Conservation (phyloP, 1,140 invertebrate genomes). For the Thereuonema tuberculata region DNA sequence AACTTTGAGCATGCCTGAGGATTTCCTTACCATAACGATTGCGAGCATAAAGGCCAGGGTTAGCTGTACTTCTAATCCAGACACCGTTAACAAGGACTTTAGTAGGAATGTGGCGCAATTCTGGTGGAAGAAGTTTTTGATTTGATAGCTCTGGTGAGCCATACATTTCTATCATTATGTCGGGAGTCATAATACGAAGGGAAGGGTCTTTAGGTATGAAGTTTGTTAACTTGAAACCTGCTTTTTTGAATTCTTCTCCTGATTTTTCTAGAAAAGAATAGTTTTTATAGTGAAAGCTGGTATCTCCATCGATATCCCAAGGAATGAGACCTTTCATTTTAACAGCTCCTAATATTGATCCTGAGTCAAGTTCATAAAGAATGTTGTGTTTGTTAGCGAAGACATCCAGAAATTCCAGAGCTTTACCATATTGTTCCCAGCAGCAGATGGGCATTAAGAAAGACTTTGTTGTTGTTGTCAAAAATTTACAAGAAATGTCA, state of each 20-base stretch:
- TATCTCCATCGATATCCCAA: conserved; percentile 26
- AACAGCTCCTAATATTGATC: conserved; percentile 24
- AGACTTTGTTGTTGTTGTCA: neutral
- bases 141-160: neutral
- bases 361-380: conserved; percentile 23
- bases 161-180: neutral
- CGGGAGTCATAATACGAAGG: neutral
- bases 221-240: conserved; percentile 13
- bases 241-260: conserved; percentile 9
- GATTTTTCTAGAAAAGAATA: neutral
- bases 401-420: neutral
- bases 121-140: conserved; percentile 8
- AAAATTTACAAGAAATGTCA: neutral
- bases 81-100: conserved; percentile 20
- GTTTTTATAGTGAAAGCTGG: conserved; percentile 5
- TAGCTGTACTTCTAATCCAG: conserved; percentile 23
- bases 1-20: conserved; percentile 20
- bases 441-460: conserved; percentile 18
- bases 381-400: conserved; percentile 10
- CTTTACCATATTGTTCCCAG: conserved; percentile 14
- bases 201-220: neutral
- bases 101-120: conserved; percentile 16
- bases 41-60: conserved; percentile 26
- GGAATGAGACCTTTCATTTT: conserved; percentile 23
- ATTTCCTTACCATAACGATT: conserved; percentile 23